Conservation (phyloP, 2,888 invertebrate genomes). For the Dorcus hopei region DNA sequence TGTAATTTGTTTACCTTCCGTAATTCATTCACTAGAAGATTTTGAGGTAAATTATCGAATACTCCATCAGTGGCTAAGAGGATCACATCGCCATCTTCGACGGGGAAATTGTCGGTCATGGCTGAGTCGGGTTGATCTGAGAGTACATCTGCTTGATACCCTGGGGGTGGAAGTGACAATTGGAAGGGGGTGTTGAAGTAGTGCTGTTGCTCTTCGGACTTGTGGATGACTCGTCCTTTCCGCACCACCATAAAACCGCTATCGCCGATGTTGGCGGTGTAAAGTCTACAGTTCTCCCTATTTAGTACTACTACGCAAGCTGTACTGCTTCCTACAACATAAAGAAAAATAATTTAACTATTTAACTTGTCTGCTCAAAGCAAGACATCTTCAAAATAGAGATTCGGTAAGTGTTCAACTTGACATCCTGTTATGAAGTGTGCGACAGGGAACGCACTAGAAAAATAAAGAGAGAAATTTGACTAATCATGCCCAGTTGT, state of each 20-base stretch:
- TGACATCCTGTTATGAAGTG: too few relatives aligned
- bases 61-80: conserved; percentile 96
- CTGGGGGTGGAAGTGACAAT: conserved; percentile 89
- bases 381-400: too few relatives aligned
- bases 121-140: conserved; percentile 94
- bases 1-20: conserved; percentile 53
- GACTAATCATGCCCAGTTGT: too few relatives aligned
- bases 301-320: conserved; percentile 95
- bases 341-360: background rate
- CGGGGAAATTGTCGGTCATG: conserved; percentile 81
- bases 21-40: conserved; percentile 83
- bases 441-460: too few relatives aligned
- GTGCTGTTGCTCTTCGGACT: conserved; percentile 96
- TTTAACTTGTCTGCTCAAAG: too few relatives aligned
- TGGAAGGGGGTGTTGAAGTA: conserved; percentile 99
- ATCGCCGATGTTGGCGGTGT: conserved; percentile 98
- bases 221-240: conserved; percentile 81
- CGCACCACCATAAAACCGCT: conserved; percentile 95
- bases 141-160: conserved; percentile 80
- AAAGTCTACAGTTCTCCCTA: conserved; percentile 82
- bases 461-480: too few relatives aligned
- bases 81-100: conserved; percentile 91
- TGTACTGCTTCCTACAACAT: conserved; percentile 84
- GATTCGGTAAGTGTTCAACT: too few relatives aligned
- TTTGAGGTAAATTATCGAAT: conserved; percentile 96